Evolutionary conservation across 1,140 invertebrate genomes (phyloP).

Genomic region (Antheraea mylitta): DNA sequence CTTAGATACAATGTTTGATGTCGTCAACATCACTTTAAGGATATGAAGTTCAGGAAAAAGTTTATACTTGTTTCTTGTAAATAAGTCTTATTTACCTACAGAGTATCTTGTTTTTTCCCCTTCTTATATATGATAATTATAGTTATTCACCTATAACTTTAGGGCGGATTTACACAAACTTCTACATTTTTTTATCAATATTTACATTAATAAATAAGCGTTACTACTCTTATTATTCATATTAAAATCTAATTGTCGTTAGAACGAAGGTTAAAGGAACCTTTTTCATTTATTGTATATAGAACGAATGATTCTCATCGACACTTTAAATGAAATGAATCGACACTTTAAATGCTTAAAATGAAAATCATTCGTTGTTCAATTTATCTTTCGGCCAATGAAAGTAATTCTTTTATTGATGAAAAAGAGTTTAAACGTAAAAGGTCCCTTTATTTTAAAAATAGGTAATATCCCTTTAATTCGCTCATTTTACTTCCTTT

Average conservation of each 20-base stretch:
- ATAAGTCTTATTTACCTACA: conserved; percentile 2
- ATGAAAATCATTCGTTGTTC: neutral
- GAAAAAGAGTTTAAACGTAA: neutral
- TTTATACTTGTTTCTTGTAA: neutral
- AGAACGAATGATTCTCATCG: neutral
- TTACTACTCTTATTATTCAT: neutral
- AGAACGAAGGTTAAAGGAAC: neutral
- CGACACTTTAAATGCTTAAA: too few relatives aligned
- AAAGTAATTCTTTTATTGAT: neutral
- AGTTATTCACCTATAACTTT: conserved; percentile 12
- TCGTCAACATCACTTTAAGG: neutral
- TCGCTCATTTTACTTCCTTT: neutral
- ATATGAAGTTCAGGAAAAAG: neutral
- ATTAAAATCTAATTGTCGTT: conserved; percentile 1
- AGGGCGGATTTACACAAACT: conserved; percentile 64
- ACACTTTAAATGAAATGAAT: too few relatives aligned
- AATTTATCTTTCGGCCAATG: neutral
- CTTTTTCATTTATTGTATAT: neutral
- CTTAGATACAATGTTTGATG: too few relatives aligned
- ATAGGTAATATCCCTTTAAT: neutral
- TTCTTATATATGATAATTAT: conserved; percentile 12
- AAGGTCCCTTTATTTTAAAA: neutral
- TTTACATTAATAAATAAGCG: conserved; percentile 3
- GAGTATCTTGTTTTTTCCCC: conserved; percentile 9
- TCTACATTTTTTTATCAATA: conserved; percentile 36